Percentiles rank a stretch among this genome's conserved stretches.
Evolutionary conservation across 2,888 invertebrate genomes (phyloP).

Genomic region (Shargacucullia verbasci): DNA sequence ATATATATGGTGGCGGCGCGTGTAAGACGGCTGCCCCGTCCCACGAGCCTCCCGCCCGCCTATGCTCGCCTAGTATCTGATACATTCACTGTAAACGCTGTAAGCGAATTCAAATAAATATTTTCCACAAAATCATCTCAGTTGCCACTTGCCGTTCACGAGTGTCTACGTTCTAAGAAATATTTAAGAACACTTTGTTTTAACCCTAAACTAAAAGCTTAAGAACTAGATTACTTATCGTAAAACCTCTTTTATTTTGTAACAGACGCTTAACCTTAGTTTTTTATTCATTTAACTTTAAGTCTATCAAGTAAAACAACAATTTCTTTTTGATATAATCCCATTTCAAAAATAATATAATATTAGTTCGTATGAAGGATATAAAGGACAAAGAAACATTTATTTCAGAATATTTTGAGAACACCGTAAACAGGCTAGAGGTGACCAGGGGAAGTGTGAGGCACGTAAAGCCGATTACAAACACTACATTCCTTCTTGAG

Average conservation of each 20-base stretch:
- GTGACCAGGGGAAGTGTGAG: conserved; percentile 63
- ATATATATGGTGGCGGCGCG: conserved; percentile 67
- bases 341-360: conserved; percentile 22
- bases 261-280: conserved; percentile 33
- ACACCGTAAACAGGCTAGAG: conserved; percentile 43
- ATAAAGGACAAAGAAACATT: conserved; percentile 27
- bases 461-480: conserved; percentile 83
- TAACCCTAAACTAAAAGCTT: conserved; percentile 37
- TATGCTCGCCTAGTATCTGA: conserved; percentile 76
- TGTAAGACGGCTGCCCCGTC: conserved; percentile 75
- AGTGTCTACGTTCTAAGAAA: conserved; percentile 8
- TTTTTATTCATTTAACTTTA: conserved; percentile 27
- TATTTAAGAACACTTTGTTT: conserved; percentile 9
- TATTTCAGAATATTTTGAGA: conserved; percentile 32
- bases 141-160: conserved; percentile 1
- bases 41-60: conserved; percentile 55
- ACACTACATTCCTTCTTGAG: conserved; percentile 68
- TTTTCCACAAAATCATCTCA: conserved; percentile 3
- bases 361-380: conserved; percentile 31
- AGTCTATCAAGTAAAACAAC: conserved; percentile 32
- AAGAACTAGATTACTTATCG: conserved; percentile 33
- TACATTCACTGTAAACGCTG: conserved; percentile 65
- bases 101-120: conserved; percentile 43
- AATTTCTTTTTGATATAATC: conserved; percentile 14
- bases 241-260: conserved; percentile 31